These are phyloP conservation scores for Arrhopalites spinosus DNA, from an alignment of 2,888 invertebrate species.

Conservation along the genomic window DNA sequence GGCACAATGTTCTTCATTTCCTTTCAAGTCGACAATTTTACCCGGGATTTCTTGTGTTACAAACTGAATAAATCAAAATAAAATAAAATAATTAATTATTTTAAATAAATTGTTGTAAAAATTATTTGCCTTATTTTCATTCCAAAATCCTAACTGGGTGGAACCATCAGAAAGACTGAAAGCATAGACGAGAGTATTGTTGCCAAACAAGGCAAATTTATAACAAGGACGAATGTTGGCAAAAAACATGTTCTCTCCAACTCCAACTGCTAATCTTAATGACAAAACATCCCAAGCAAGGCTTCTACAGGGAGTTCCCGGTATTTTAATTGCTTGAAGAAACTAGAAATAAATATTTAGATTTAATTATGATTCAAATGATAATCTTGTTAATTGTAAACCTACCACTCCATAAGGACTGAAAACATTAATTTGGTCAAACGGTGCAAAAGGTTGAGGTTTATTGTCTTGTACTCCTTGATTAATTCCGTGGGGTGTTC, in stretches of 20 bases:
- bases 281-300: conserved; percentile 87
- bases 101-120: not conserved
- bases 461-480: conserved; percentile 9
- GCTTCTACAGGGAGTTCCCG: conserved; percentile 89
- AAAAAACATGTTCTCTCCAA: conserved; percentile 76
- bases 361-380: not conserved
- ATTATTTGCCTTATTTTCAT: conserved; percentile 26
- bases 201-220: conserved; percentile 65
- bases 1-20: conserved; percentile 51
- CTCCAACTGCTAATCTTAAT: conserved; percentile 49
- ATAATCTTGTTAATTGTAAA: no score
- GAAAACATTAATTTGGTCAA: conserved; percentile 45
- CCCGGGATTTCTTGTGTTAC: conserved; percentile 52
- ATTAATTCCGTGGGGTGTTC: conserved; percentile 24
- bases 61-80: conserved; percentile 34
- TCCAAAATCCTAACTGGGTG: conserved; percentile 53
- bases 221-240: conserved; percentile 95
- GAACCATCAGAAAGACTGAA: conserved; percentile 45
- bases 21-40: conserved; percentile 50
- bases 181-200: conserved; percentile 48
- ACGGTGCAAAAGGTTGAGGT: not conserved
- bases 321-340: conserved; percentile 83
- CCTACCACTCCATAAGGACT: conserved; percentile 35
- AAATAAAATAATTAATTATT: not conserved
- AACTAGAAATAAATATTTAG: conserved; percentile 65